phyloP scores from a whole-genome alignment of 37 sponge, comb jelly and placozoan genomes.

The Ephydatia muelleri region DNA sequence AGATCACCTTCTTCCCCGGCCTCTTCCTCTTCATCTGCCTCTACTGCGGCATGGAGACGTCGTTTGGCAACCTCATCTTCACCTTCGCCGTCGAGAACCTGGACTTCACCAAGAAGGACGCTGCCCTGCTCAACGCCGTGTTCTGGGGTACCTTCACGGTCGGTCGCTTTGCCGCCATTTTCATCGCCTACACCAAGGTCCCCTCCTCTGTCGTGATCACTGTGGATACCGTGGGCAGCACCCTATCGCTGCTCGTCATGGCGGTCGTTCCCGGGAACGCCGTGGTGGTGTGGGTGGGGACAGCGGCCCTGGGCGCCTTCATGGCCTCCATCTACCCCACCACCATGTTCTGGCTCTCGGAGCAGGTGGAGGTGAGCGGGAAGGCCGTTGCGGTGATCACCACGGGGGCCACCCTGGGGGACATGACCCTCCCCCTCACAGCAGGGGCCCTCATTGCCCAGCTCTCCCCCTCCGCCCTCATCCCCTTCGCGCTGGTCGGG shows the following conservation, averaged over 20 bases:
- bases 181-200: conserved; percentile 31
- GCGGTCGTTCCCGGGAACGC: neutral
- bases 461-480: conserved; percentile 15
- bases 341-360: conserved; percentile 44
- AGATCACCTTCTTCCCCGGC: neutral
- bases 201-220: conserved; percentile 41
- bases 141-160: conserved; percentile 75
- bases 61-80: conserved; percentile 60
- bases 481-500: conserved; percentile 30
- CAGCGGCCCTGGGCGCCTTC: conserved; percentile 34
- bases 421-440: conserved; percentile 34
- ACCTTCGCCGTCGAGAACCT: conserved; percentile 56
- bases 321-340: conserved; percentile 59
- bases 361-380: conserved; percentile 24
- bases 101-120: conserved; percentile 34
- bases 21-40: conserved; percentile 35
- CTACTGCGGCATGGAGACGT: conserved; percentile 59
- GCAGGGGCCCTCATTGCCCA: conserved; percentile 28
- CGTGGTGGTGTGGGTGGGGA: conserved; percentile 47
- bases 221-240: conserved; percentile 35
- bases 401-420: conserved; percentile 43
- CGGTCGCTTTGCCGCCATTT: conserved; percentile 26
- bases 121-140: conserved; percentile 40
- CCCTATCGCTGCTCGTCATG: conserved; percentile 30
- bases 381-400: conserved; percentile 33